Base-by-base conservation (phyloP, 2,888 invertebrate species). In the Hypercompe scribonia region DNA sequence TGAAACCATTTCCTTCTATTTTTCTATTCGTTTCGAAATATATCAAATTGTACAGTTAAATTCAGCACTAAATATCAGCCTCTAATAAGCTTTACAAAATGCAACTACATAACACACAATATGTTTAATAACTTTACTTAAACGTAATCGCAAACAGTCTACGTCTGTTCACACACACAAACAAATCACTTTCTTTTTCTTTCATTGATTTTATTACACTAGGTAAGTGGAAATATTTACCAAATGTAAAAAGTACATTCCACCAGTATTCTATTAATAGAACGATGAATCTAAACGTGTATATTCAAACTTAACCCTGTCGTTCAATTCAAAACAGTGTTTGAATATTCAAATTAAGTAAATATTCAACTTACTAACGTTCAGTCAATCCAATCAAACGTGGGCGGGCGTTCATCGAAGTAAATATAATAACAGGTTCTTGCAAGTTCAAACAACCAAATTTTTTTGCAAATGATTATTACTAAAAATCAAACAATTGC, bases 341-440 rank as follows among this genome's bases (percentile, higher is more conserved):
- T 24, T 33, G 21, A 71, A 77, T 74, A 85, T 81, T 74, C 75
- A 81, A 80, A 81, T 73, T 66, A 73, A 76, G 73, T 76, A 75
- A 79, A 78, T 73, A 76, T 74, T 76, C 54, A 54, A 36, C 65
- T 67, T 74, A 71, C 74, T 71, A 77, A 80, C 65, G 68, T n/a
- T 24, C 54, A 65, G 71, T 71, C 72, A 78, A 79, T 73, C 68
- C 73, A 84, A 82, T 82, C 78, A 81, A 79, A 82, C 78, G 75
- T 78, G 72, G 76, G 77, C 68, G 72, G 76, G 77, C 68, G 72
- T 77, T 84, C 80, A 85, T 84, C 74, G 80, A 74, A 50, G 64
- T 67, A 73, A 74, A 78, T 79, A 84, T 77, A 76, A 68, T 34
- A 34, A 68, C 67, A 68, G 77, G 80, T 80, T 71, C 71, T 71